Conservation (phyloP, 2,113 vertebrate species). For the Calidris pugnax region DNA sequence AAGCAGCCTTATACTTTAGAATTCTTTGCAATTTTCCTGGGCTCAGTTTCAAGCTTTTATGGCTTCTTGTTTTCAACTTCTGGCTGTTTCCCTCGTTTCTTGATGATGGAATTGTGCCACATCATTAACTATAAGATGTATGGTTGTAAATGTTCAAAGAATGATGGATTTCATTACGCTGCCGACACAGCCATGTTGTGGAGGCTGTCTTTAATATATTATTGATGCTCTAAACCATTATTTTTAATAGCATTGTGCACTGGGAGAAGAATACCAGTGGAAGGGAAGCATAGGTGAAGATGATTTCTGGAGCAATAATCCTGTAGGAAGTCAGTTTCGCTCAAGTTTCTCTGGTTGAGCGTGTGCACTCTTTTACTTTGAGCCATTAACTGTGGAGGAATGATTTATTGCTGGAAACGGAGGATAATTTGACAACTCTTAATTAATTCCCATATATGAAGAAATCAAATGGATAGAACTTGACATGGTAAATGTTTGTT, state of each 20-base stretch:
- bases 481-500: background rate
- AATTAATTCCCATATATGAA: background rate
- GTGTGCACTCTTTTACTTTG: background rate
- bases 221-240: slow-evolving; percentile 23
- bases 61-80: background rate
- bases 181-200: background rate
- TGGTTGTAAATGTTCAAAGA: slow-evolving; percentile 35
- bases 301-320: background rate
- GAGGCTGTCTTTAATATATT: background rate
- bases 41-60: background rate
- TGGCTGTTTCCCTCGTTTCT: background rate
- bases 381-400: background rate
- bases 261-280: background rate
- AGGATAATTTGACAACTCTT: background rate
- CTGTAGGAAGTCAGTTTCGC: background rate
- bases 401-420: background rate
- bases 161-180: background rate
- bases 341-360: background rate
- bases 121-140: slow-evolving; percentile 25
- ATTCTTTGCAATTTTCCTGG: background rate
- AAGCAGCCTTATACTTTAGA: background rate
- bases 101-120: background rate
- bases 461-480: background rate
- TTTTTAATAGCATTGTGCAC: slow-evolving; percentile 24
- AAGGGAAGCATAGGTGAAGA: background rate